A percentile compares a stretch with the other conserved stretches of the same genome.
phyloP scores from a whole-genome alignment of 2,797 vertebrate genomes.

The Monodelphis domestica region DNA sequence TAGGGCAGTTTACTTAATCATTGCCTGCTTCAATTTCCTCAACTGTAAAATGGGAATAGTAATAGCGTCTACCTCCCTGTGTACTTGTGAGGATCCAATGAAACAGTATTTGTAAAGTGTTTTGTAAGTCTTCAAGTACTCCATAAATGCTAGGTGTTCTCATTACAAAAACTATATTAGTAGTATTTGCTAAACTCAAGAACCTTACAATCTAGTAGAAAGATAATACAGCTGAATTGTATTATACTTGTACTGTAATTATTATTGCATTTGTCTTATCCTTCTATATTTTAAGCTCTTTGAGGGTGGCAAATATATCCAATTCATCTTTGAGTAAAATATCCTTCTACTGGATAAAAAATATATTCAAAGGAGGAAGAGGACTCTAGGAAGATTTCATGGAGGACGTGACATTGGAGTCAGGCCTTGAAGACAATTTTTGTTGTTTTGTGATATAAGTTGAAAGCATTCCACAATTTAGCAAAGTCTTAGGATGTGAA shows the following conservation, averaged over 20 bases:
- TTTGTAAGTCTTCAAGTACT: not conserved
- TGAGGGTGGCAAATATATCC: not conserved
- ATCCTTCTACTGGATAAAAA: not conserved
- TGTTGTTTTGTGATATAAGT: not conserved
- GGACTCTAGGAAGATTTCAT: not conserved
- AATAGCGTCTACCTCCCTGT: not conserved
- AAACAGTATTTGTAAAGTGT: not conserved
- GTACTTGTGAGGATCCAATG: not conserved
- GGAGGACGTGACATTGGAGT: not conserved
- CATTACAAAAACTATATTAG: not conserved
- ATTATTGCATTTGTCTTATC: not conserved
- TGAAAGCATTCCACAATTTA: not conserved
- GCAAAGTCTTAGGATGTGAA: not conserved
- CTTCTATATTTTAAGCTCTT: not conserved
- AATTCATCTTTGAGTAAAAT: not conserved
- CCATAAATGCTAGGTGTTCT: not conserved
- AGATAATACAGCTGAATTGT: not conserved
- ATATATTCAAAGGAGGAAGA: not conserved
- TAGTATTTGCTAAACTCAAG: not conserved
- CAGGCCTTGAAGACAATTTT: not conserved
- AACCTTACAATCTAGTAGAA: not conserved
- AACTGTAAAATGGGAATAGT: not conserved
- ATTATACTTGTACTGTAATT: not conserved
- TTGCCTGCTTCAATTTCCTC: not conserved
- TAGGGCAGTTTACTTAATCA: not conserved